Percentiles rank a stretch among this genome's conserved stretches.
phyloP scores from a whole-genome alignment of 2,113 vertebrate species.

The Sylvia atricapilla region DNA sequence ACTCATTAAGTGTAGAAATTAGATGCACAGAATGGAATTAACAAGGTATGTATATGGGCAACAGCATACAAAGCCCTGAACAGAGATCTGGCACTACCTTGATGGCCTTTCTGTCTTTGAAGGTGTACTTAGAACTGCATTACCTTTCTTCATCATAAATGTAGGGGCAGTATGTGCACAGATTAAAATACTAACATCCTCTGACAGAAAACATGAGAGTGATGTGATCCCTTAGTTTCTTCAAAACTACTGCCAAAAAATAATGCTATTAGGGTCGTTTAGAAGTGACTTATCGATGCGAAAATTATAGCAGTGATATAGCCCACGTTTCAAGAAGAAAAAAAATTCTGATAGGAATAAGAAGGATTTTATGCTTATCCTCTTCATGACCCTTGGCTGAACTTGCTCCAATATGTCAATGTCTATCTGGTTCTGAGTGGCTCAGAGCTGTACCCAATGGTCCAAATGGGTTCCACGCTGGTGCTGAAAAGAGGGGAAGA shows the following conservation, averaged over 20 bases:
- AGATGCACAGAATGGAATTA: not conserved
- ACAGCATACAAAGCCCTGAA: not conserved
- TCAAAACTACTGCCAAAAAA: not conserved
- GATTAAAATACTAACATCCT: not conserved
- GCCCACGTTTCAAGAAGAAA: not conserved
- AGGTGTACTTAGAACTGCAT: not conserved
- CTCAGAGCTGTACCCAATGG: not conserved
- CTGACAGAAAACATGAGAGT: not conserved
- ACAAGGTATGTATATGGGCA: not conserved
- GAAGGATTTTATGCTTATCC: not conserved
- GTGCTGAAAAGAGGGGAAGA: not conserved
- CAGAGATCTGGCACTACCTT: not conserved
- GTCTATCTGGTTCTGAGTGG: not conserved
- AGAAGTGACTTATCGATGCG: not conserved
- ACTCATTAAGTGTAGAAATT: not conserved
- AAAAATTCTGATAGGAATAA: not conserved
- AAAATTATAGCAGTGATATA: not conserved
- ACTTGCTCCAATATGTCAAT: not conserved
- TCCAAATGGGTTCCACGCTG: not conserved
- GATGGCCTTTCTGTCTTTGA: not conserved
- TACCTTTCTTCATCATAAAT: not conserved
- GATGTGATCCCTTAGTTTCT: not conserved
- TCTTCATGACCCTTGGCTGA: not conserved
- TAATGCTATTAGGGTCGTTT: not conserved
- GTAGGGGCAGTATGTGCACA: not conserved